phyloP scores from a whole-genome alignment of 2,113 vertebrate genomes.

The Gasterosteus aculeatus region DNA sequence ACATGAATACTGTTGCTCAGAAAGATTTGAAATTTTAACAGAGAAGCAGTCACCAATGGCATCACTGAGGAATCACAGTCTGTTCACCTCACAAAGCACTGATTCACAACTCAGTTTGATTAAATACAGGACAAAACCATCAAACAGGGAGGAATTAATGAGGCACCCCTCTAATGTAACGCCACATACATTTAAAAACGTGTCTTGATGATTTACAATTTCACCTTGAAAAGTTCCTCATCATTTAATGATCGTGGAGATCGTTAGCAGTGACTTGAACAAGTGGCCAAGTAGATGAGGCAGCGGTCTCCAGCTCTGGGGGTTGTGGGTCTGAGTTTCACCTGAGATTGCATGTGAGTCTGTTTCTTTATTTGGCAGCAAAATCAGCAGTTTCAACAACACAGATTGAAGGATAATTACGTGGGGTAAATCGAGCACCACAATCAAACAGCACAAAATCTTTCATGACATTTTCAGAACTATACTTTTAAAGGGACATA shows the following conservation, averaged over 20 bases:
- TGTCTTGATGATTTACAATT: neutral
- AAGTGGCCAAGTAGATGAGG: slow-evolving; percentile 99
- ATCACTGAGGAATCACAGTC: neutral
- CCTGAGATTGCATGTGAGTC: slow-evolving; percentile 83
- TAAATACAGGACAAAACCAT: neutral
- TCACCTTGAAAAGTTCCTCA: neutral
- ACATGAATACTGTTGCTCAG: slow-evolving; percentile 33
- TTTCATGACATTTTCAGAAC: neutral
- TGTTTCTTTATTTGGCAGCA: neutral
- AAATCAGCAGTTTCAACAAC: neutral
- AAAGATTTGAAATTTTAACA: neutral
- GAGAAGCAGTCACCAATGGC: neutral
- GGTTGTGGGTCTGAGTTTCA: slow-evolving; percentile 99
- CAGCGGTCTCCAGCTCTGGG: slow-evolving; percentile 98
- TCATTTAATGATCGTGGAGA: slow-evolving; percentile 10
- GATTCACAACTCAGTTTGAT: neutral
- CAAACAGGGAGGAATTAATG: neutral
- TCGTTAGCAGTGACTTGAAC: slow-evolving; percentile 21
- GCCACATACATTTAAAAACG: neutral
- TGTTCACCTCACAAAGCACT: neutral
- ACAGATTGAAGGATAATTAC: neutral
- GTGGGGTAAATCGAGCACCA: neutral
- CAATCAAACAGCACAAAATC: neutral
- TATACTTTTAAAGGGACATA: neutral
- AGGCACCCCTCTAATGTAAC: neutral